These are phyloP conservation scores for Drosophila percnosoma DNA, from an alignment of 2,888 invertebrate species.

Conservation along the genomic window DNA sequence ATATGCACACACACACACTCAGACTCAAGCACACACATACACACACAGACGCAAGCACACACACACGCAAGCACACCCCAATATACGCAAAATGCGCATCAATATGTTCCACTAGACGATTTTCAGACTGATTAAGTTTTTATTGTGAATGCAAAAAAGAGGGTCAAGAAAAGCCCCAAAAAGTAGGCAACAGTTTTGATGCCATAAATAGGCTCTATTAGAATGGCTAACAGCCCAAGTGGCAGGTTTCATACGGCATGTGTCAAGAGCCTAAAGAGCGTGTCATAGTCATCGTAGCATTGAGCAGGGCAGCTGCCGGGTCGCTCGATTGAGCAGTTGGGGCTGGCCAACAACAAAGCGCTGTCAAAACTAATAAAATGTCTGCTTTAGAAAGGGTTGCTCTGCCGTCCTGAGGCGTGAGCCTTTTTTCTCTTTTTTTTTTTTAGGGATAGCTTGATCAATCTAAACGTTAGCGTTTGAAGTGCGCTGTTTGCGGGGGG, in stretches of 20 bases:
- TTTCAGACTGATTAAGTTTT: conserved; percentile 78
- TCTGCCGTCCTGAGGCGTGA: conserved; percentile 14
- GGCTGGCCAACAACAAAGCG: conserved; percentile 72
- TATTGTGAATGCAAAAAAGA: conserved; percentile 58
- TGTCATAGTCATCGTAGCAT: conserved; percentile 62
- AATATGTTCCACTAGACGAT: conserved; percentile 61
- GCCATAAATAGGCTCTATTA: conserved; percentile 32
- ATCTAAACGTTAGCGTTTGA: conserved; percentile 63
- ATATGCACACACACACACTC: conserved; percentile 10
- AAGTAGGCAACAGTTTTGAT: conserved; percentile 45
- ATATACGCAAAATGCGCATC: background rate
- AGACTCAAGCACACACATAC: background rate
- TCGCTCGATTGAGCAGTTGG: conserved; percentile 48
- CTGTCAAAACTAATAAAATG: conserved; percentile 81
- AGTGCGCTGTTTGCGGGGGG: conserved; percentile 53
- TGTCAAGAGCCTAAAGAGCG: conserved; percentile 76
- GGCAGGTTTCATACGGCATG: conserved; percentile 51
- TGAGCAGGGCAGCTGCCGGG: conserved; percentile 45
- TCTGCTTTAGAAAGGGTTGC: conserved; percentile 60
- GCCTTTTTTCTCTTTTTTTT: background rate
- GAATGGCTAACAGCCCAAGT: conserved; percentile 62
- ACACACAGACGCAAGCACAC: conserved; percentile 1
- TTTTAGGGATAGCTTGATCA: conserved; percentile 52
- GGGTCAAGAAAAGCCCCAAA: conserved; percentile 37
- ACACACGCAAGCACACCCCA: background rate